Percentiles rank a stretch among this genome's conserved stretches.
Conservation (phyloP, 2,888 invertebrate genomes). For the Nomada hirtipes region DNA sequence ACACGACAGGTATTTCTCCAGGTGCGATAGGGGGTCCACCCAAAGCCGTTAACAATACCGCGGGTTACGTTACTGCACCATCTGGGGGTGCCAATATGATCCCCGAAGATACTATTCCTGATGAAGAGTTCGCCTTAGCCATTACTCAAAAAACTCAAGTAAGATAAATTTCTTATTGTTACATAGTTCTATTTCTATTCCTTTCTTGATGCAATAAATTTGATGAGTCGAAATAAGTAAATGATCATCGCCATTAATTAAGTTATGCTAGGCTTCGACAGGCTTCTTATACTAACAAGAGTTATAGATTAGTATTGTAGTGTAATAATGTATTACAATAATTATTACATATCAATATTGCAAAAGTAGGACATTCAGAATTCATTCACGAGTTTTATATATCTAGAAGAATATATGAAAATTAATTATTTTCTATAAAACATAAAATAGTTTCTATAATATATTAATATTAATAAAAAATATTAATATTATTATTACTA, state of each 20-base stretch:
- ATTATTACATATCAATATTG: too few species aligned
- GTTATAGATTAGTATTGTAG: background rate
- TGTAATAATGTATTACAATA: background rate
- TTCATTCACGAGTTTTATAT: too few species aligned
- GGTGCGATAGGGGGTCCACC: slow-evolving; percentile 63
- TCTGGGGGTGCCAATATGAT: slow-evolving; percentile 76
- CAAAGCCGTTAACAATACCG: slow-evolving; percentile 65
- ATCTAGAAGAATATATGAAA: too few species aligned
- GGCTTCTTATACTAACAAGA: too few species aligned
- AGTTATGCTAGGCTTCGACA: background rate
- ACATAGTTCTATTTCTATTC: too few species aligned
- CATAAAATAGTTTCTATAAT: too few species aligned
- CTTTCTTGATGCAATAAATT: too few species aligned
- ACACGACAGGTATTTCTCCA: slow-evolving; percentile 65
- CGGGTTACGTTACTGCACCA: slow-evolving; percentile 59
- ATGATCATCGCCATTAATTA: background rate
- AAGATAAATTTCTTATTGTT: slow-evolving; percentile 15
- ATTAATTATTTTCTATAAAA: too few species aligned
- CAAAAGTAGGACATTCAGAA: too few species aligned
- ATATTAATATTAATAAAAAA: too few species aligned
- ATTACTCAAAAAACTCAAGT: slow-evolving; percentile 76
- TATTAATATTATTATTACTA: too few species aligned
- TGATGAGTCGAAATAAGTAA: too few species aligned
- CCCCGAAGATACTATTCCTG: slow-evolving; percentile 76
- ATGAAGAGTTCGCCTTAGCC: slow-evolving; percentile 77